Conservation (phyloP, 2,113 vertebrate species). For the Sialia sialis region DNA sequence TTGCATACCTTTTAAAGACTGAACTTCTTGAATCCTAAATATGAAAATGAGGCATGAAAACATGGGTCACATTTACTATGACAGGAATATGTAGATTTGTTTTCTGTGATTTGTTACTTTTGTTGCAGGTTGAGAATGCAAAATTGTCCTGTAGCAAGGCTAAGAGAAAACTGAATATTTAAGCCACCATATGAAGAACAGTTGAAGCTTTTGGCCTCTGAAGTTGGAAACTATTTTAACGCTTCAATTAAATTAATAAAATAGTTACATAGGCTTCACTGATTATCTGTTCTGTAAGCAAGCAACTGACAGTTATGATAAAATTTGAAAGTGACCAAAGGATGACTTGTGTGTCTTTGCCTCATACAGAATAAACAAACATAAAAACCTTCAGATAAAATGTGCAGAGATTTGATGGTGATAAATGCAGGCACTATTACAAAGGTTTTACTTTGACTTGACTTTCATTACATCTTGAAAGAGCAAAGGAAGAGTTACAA, state of each 20-base stretch:
- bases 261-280: not conserved
- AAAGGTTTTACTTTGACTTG: not conserved
- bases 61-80: not conserved
- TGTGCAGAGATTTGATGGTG: not conserved
- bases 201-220: not conserved
- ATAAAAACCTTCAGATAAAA: not conserved
- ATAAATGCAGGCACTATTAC: not conserved
- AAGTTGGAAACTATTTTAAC: not conserved
- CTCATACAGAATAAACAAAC: not conserved
- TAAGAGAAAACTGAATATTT: not conserved
- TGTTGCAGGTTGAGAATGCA: not conserved
- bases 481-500: not conserved
- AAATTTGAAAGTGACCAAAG: not conserved
- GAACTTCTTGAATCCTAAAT: not conserved
- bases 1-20: not conserved
- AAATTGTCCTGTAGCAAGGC: not conserved
- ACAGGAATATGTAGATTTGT: not conserved
- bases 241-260: not conserved
- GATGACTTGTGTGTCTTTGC: not conserved
- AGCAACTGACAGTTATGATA: not conserved
- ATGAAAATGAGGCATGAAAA: not conserved
- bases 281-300: not conserved
- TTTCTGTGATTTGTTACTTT: not conserved
- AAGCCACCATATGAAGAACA: not conserved
- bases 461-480: not conserved